Evolutionary conservation across 2,888 invertebrate species (phyloP), one percentile per base, ranked within the genome.

Genomic region (Hirtodrosophila cameraria): DNA sequence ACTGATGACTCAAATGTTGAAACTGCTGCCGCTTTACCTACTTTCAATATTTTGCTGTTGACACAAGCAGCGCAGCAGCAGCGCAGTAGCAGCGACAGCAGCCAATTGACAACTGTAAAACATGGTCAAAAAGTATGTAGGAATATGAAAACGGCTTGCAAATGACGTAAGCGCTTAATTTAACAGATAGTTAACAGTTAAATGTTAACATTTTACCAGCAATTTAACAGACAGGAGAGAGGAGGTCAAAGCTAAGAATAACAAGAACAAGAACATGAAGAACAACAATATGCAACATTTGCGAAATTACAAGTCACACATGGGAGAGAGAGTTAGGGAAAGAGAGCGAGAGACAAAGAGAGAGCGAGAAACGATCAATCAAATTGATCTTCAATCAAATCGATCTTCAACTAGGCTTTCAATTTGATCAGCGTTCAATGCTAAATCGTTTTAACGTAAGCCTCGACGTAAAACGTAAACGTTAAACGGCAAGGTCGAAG

Each of bases 131-230:
- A 69, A 60, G 23, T 23, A 23, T 63, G 62, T 79, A 61, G 38
- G 46, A 52, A 65, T 55, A 66, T 35, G 61, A 36, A 45, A 58
- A 60, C 46, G 48, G 63, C 48, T 49, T 46, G 63, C 58, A 58
- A 65, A 80, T 81, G 85, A 81, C 83, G 80, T 81, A 85, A 80
- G 85, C 82, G 38, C n/a, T n/a, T n/a, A n/a, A n/a, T n/a, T n/a
- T n/a, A n/a, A n/a, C n/a, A n/a, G n/a, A n/a, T n/a, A n/a, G n/a
- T n/a, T n/a, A n/a, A n/a, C n/a, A n/a, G n/a, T n/a, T n/a, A n/a
- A n/a, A n/a, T n/a, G n/a, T n/a, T n/a, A n/a, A n/a, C 49, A 9
- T 20, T 20, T 2, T 11, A 55, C 76, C 67, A 49, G n/a, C n/a
- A n/a, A n/a, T n/a, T n/a, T n/a, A 54, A 60, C 33, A 50, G 55